Percentiles rank a stretch among this genome's conserved stretches.
Conservation (phyloP, 2,888 invertebrate genomes). For the Euzophera pinguis region DNA sequence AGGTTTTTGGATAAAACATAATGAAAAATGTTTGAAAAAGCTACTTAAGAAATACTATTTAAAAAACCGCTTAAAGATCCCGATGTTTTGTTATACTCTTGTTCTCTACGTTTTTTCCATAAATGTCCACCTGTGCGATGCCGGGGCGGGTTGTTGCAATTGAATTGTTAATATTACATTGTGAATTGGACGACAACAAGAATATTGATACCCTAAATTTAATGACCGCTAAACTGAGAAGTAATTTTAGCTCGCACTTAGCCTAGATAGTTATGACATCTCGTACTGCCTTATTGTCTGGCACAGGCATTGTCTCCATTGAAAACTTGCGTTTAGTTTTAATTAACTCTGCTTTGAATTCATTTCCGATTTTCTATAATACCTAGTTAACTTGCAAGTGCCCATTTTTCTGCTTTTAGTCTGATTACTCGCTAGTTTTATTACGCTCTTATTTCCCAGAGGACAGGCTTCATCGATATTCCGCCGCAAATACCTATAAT, state of each 20-base stretch:
- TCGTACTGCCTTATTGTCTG: slow-evolving; percentile 56
- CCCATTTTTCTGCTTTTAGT: slow-evolving; percentile 39
- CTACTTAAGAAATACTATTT: no score
- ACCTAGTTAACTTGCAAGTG: slow-evolving; percentile 30
- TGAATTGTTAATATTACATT: no score
- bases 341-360: slow-evolving; percentile 64
- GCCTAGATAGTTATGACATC: slow-evolving; percentile 57
- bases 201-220: no score
- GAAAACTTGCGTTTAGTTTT: slow-evolving; percentile 57
- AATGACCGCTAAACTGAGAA: slow-evolving; percentile 32
- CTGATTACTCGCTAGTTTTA: slow-evolving; percentile 51
- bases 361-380: slow-evolving; percentile 45
- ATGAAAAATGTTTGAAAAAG: no score
- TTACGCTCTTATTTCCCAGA: slow-evolving; percentile 45
- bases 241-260: slow-evolving; percentile 51
- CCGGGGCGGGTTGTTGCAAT: no score
- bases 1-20: no score
- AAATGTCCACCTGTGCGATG: no score
- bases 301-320: slow-evolving; percentile 48
- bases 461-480: slow-evolving; percentile 43
- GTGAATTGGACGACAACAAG: no score
- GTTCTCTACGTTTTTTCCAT: no score
- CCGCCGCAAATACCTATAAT: slow-evolving; percentile 31
- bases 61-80: no score
- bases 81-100: no score